Conservation (phyloP, 2,113 vertebrate species). For the Holacanthus passer region DNA sequence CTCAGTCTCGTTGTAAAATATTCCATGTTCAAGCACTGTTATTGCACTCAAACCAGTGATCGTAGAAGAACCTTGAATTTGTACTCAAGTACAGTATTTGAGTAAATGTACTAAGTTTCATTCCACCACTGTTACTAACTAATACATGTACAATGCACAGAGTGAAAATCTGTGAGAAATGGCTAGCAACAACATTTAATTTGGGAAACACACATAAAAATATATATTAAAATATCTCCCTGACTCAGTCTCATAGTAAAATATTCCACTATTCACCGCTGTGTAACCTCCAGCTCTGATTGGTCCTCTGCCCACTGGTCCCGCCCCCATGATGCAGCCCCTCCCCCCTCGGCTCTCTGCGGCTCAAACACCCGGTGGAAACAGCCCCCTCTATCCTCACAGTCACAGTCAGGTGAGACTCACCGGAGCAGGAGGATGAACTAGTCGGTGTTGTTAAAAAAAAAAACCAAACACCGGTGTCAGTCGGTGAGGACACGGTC, state of each 20-base stretch:
- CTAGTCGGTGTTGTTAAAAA: background rate
- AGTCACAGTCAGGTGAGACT: background rate
- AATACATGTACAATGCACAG: background rate
- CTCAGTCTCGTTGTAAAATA: no score
- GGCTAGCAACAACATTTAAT: background rate
- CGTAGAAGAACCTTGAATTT: no score
- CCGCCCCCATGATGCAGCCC: conserved; percentile 50
- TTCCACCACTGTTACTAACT: no score
- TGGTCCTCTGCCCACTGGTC: conserved; percentile 35
- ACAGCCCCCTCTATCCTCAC: conserved; percentile 1
- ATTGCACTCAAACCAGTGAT: no score
- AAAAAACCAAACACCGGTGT: no score
- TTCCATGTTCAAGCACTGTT: no score
- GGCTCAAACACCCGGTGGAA: conserved; percentile 39
- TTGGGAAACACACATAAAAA: background rate
- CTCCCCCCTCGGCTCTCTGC: conserved; percentile 57
- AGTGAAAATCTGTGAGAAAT: background rate
- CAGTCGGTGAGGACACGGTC: conserved; percentile 45
- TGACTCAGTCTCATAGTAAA: background rate
- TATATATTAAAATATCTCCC: no score
- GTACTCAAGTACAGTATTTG: no score
- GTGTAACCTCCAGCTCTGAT: conserved; percentile 49
- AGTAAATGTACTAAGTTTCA: no score
- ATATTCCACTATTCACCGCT: no score
- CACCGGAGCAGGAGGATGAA: background rate